phyloP scores from a whole-genome alignment of 1,140 invertebrate species.

The Popillia japonica region DNA sequence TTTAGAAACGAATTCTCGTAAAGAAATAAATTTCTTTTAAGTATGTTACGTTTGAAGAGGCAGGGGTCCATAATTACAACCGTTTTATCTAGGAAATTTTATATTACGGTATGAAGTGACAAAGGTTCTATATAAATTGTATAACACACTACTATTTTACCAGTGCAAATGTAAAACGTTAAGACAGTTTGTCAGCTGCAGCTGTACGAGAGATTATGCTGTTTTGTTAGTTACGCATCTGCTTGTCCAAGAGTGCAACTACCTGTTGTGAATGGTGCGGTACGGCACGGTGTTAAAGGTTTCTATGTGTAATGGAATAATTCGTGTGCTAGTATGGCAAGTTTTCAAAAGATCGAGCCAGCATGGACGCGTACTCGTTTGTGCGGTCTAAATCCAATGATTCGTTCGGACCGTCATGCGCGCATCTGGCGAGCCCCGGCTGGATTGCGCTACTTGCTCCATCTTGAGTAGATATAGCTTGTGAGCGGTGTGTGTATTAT shows the following conservation, averaged over 20 bases:
- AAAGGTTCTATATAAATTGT: too few species aligned
- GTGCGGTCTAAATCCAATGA: conserved; percentile 28
- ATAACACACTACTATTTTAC: too few species aligned
- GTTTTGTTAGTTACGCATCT: neutral
- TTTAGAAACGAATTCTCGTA: neutral
- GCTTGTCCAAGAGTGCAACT: neutral
- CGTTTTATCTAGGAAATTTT: too few species aligned
- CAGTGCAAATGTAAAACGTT: too few species aligned
- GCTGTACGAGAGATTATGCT: too few species aligned
- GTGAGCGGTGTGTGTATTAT: conserved; percentile 59
- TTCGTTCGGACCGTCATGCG: conserved; percentile 41
- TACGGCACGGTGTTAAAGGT: neutral
- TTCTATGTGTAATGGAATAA: neutral
- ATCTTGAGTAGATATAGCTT: conserved; percentile 63
- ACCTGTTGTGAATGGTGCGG: neutral
- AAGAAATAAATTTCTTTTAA: neutral
- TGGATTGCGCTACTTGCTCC: conserved; percentile 60
- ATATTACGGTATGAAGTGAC: too few species aligned
- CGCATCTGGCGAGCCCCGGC: conserved; percentile 55
- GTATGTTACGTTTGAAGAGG: neutral
- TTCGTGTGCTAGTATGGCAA: neutral
- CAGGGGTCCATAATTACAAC: neutral
- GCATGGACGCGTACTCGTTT: conserved; percentile 17
- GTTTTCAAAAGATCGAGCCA: conserved; percentile 20
- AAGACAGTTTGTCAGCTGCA: too few species aligned